These are phyloP conservation scores for Panurus biarmicus DNA, from an alignment of 2,113 vertebrate genomes.

Conservation along the genomic window DNA sequence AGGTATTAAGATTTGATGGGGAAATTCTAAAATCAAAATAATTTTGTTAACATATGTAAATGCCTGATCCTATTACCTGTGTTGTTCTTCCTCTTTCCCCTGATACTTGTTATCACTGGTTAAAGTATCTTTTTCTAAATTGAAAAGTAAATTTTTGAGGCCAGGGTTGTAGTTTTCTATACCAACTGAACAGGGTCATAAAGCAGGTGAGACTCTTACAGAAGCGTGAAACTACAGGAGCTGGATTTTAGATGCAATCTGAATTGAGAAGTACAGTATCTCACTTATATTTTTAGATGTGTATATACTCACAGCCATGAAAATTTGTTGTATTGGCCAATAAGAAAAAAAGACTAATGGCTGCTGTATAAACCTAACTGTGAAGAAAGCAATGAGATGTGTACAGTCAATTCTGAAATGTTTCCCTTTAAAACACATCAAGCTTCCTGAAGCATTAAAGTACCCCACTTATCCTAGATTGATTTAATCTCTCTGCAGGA, in stretches of 20 bases:
- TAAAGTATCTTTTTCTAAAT: background rate
- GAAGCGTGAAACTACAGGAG: background rate
- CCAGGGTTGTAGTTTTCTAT: background rate
- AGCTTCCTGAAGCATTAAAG: background rate
- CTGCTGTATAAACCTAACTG: background rate
- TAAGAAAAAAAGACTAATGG: background rate
- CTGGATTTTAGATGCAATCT: background rate
- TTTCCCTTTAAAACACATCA: background rate
- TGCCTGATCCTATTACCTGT: background rate
- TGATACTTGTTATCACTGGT: background rate
- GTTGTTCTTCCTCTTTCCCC: background rate
- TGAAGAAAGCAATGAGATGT: background rate
- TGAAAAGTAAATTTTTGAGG: background rate
- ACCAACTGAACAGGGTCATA: background rate
- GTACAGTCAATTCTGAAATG: background rate
- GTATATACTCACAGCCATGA: background rate
- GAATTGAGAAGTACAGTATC: background rate
- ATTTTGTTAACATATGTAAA: background rate
- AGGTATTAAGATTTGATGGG: background rate
- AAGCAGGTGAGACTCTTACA: background rate
- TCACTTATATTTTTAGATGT: background rate
- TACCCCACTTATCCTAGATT: background rate
- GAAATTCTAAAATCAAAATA: background rate
- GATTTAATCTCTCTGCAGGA: background rate
- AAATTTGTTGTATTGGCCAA: background rate